These are phyloP conservation scores for Lamproptera curius DNA, from an alignment of 2,888 invertebrate species.

Conservation along the genomic window DNA sequence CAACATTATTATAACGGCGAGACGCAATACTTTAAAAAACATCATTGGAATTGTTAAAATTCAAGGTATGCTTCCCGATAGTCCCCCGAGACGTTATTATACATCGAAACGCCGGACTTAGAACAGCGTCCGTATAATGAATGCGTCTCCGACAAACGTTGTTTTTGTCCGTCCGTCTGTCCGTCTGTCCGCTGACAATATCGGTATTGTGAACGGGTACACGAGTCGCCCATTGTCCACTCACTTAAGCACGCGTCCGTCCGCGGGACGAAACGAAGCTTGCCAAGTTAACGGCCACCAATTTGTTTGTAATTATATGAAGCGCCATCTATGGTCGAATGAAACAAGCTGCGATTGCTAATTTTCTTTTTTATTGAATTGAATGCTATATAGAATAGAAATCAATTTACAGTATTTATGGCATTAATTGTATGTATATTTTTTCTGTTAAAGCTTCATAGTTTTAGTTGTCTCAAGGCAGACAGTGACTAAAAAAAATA, in stretches of 20 bases:
- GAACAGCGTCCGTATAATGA: conserved; percentile 35
- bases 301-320: not conserved
- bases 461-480: not conserved
- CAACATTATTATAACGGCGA: not conserved
- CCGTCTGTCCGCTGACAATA: conserved; percentile 36
- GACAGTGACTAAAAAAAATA: too few species aligned
- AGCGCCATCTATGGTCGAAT: not conserved
- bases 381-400: not conserved
- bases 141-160: conserved; percentile 36
- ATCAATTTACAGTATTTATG: not conserved
- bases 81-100: conserved; percentile 27
- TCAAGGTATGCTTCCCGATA: conserved; percentile 24
- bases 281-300: not conserved
- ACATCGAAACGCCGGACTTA: conserved; percentile 26
- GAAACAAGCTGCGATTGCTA: not conserved
- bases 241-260: conserved; percentile 9
- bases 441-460: not conserved
- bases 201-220: conserved; percentile 34
- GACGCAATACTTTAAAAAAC: conserved; percentile 6
- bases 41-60: too few species aligned
- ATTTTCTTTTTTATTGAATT: not conserved
- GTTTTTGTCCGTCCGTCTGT: conserved; percentile 41
- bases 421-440: not conserved
- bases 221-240: conserved; percentile 11
- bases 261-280: not conserved